phyloP scores from a whole-genome alignment of 2,113 vertebrate species.

The Hippocampus barbouri region DNA sequence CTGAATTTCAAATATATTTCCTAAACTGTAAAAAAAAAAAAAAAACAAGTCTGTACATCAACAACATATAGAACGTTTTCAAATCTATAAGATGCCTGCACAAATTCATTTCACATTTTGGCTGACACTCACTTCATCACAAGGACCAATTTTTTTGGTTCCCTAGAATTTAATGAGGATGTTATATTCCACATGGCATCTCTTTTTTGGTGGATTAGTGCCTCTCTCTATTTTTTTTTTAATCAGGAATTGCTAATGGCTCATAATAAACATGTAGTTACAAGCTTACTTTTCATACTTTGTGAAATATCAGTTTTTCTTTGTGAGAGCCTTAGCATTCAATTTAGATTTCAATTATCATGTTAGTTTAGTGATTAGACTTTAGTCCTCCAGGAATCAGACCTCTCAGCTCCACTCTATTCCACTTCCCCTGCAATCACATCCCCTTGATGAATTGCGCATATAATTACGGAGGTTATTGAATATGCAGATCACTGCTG shows the following conservation, averaged over 20 bases:
- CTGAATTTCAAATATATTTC: slow-evolving; percentile 3
- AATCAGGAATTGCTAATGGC: slow-evolving; percentile 13
- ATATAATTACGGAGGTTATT: slow-evolving; percentile 82
- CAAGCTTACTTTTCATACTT: slow-evolving; percentile 27
- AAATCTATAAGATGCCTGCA: background rate
- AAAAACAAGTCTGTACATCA: background rate
- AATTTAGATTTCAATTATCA: slow-evolving; percentile 81
- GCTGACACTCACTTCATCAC: background rate
- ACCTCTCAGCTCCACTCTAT: slow-evolving; percentile 67
- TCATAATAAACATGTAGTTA: slow-evolving; percentile 20
- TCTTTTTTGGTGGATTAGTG: background rate
- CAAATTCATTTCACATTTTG: background rate
- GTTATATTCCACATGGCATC: background rate
- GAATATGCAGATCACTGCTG: slow-evolving; percentile 78
- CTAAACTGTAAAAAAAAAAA: background rate
- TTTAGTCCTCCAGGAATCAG: slow-evolving; percentile 78
- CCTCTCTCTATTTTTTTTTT: background rate
- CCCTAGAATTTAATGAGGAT: background rate
- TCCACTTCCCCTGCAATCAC: slow-evolving; percentile 79
- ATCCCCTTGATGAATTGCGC: slow-evolving; percentile 79
- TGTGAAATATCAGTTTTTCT: background rate
- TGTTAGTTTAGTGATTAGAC: slow-evolving; percentile 81
- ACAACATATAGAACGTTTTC: background rate
- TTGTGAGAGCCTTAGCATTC: slow-evolving; percentile 68
- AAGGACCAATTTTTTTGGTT: background rate